Conservation (phyloP, 1,140 invertebrate genomes). For the Lepidurus apus region DNA sequence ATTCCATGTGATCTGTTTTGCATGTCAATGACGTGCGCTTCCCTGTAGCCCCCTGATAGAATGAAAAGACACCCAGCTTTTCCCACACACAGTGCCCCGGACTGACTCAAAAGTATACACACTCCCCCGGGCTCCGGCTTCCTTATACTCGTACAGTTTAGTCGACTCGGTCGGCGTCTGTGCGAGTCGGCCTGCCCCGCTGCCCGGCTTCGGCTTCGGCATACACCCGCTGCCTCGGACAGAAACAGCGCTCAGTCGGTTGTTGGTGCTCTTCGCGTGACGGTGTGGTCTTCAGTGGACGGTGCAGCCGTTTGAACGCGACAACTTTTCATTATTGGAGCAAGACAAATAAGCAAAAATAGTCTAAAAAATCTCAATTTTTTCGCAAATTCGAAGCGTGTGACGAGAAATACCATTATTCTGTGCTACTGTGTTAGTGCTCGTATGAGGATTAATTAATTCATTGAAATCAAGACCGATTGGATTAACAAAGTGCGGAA, state of each 20-base stretch:
- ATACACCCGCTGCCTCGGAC: background rate
- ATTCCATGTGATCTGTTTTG: conserved; percentile 22
- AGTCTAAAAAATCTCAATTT: no score
- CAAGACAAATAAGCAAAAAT: no score
- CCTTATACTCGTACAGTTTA: background rate
- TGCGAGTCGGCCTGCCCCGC: background rate
- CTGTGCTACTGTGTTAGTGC: no score
- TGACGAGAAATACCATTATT: no score
- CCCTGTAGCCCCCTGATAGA: background rate
- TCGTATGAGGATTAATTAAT: no score
- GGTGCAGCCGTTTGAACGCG: background rate
- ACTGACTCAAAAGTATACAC: background rate
- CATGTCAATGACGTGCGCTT: conserved; percentile 21
- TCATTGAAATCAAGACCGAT: no score
- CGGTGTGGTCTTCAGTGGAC: background rate
- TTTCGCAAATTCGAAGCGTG: no score
- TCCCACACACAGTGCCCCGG: background rate
- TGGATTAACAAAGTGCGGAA: no score
- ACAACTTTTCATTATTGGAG: background rate
- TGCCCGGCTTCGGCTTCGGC: background rate
- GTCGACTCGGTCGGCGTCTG: background rate
- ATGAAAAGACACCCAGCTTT: conserved; percentile 4
- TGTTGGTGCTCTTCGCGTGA: background rate
- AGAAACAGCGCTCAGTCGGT: background rate
- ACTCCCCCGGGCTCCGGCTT: background rate